These are phyloP conservation scores for Ceyx erithaca DNA, from an alignment of 2,797 vertebrate genomes.

Conservation along the genomic window DNA sequence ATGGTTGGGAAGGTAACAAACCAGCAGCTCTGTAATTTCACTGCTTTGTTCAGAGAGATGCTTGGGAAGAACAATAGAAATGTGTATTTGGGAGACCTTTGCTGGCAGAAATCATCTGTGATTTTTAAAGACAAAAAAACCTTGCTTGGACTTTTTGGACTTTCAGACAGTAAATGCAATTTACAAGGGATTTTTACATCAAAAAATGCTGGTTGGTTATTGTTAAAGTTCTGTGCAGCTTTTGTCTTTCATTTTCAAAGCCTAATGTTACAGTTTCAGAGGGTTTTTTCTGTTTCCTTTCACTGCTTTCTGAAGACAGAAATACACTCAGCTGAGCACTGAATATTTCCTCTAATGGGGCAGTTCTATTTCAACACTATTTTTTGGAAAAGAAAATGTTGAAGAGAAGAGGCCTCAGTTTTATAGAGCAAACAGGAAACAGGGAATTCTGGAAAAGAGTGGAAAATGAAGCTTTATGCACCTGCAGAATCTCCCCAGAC, in stretches of 20 bases:
- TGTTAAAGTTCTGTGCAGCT: neutral
- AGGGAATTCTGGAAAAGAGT: neutral
- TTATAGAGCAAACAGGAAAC: neutral
- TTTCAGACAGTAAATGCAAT: neutral
- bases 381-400: neutral
- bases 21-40: neutral
- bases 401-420: neutral
- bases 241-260: neutral
- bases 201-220: neutral
- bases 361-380: neutral
- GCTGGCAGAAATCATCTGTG: neutral
- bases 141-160: neutral
- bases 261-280: neutral
- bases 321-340: neutral
- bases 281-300: neutral
- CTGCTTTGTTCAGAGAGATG: neutral
- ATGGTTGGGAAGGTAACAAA: neutral
- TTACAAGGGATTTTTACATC: neutral
- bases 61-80: neutral
- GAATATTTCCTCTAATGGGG: neutral
- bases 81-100: neutral
- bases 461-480: neutral
- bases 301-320: neutral
- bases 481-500: neutral
- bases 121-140: neutral